These are phyloP conservation scores for Peromyscus attwateri DNA, from an alignment of 2,797 vertebrate species.

Conservation along the genomic window DNA sequence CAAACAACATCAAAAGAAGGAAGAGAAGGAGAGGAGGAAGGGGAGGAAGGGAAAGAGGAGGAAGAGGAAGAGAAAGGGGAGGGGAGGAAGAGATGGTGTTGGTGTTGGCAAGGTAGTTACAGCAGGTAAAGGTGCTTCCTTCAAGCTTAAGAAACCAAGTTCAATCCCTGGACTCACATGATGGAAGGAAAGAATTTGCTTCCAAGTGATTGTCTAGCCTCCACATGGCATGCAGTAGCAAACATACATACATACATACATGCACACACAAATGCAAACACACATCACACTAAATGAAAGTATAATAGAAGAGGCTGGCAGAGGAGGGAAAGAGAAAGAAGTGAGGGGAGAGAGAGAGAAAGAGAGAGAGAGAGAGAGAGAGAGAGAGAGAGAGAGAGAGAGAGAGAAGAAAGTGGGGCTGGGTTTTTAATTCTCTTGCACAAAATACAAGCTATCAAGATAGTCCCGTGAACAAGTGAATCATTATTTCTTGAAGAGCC, in stretches of 20 bases:
- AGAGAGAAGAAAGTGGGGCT: neutral
- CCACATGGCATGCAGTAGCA: neutral
- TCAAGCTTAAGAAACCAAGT: neutral
- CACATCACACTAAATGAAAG: neutral
- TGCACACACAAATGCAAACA: neutral
- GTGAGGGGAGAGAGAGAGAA: neutral
- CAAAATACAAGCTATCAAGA: neutral
- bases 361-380: neutral
- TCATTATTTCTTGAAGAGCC: slow-evolving; percentile 72
- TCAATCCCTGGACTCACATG: neutral
- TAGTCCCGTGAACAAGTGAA: slow-evolving; percentile 63
- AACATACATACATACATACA: neutral
- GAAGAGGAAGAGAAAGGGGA: neutral
- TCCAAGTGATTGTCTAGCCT: neutral
- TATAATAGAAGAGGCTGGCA: neutral
- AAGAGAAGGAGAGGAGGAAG: neutral
- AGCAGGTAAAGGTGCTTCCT: neutral
- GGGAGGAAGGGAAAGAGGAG: neutral
- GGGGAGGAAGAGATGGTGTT: neutral
- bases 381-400: neutral
- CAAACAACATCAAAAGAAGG: neutral
- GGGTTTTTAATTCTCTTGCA: neutral
- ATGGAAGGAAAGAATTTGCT: neutral
- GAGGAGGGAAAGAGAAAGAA: neutral
- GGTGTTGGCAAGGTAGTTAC: neutral